Evolutionary conservation across 2,797 vertebrate species (phyloP).

Genomic region (Crenuchus spilurus): DNA sequence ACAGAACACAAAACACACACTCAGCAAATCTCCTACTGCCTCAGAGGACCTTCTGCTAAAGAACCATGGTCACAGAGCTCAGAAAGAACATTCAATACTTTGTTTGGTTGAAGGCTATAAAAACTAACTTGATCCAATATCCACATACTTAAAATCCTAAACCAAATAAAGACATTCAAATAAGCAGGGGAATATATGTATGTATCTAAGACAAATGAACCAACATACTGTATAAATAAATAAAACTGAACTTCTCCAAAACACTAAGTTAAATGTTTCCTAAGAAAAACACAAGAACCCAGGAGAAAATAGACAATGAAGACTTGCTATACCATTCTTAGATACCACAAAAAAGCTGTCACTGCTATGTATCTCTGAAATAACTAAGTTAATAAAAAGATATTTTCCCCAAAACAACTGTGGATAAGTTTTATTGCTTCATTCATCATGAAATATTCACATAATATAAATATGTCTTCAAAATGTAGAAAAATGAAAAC

Average conservation of each 20-base stretch:
- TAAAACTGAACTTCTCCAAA: background rate
- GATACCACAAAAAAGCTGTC: background rate
- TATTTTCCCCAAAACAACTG: too few relatives aligned
- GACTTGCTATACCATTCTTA: background rate
- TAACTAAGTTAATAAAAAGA: too few relatives aligned
- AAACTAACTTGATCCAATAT: background rate
- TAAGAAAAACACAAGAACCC: background rate
- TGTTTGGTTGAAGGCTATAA: background rate
- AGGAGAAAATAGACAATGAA: background rate
- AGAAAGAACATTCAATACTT: background rate
- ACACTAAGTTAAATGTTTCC: background rate
- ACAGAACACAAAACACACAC: constrained; percentile 8
- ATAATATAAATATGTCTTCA: too few relatives aligned
- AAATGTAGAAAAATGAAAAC: too few relatives aligned
- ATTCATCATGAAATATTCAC: too few relatives aligned
- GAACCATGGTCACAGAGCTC: constrained; percentile 5
- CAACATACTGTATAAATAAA: background rate
- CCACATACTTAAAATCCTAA: background rate
- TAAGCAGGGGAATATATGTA: background rate
- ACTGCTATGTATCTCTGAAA: too few relatives aligned
- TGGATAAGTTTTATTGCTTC: too few relatives aligned
- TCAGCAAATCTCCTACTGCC: constrained; percentile 16
- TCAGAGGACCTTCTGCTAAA: background rate
- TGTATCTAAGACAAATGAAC: background rate
- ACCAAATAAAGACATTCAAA: background rate